Base-by-base conservation (phyloP, 2,797 vertebrate genomes). In the Adrianichthys oophorus region DNA sequence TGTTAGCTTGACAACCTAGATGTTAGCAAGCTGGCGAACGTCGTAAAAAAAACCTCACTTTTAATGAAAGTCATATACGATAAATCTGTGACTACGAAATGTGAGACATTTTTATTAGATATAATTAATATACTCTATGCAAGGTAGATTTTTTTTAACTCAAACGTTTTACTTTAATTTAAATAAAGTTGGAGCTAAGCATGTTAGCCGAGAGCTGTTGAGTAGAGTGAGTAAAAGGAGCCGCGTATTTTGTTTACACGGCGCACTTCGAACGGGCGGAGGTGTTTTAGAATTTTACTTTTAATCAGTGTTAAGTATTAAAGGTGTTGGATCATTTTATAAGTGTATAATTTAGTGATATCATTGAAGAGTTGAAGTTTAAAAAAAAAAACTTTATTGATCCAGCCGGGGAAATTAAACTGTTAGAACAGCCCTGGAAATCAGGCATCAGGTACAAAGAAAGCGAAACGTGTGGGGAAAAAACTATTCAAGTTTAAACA, bases 241-340 rank as follows among this genome's bases (percentile, higher is more conserved):
- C 71, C 64, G 83, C 70, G 0, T 76, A 72, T 70, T 84, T 74
- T 32, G 0, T 0, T 0, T 15, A 12, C 1, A 1, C 15, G 4
- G 45, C 24, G 43, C 24, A 46, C 0, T 4, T 56, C 51, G 52
- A 56, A 0, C 46, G 83, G 80, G 82, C 64, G 84, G 85, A 29
- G 78, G 57, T 50, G n/a, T 29, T 5, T 12, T 4, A 4, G 13
- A 3, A 10, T 16, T 15, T 13, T 53, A 18, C 41, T 29, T 5
- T 41, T 10, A 12, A n/a, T 40, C 4, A 18, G 16, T 4, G 6
- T 16, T n/a, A 42, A 42, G 0, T 5, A 42, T 15, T 16, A 42
- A 16, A 42, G 41, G 7, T 15, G 10, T 16, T 42, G 5, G 4
- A 15, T 37, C 3, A 3, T 10, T 37, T 37, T 37, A 3, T 32